Evolutionary conservation across 2,888 invertebrate species (phyloP).

Genomic region (Gerris lacustris): DNA sequence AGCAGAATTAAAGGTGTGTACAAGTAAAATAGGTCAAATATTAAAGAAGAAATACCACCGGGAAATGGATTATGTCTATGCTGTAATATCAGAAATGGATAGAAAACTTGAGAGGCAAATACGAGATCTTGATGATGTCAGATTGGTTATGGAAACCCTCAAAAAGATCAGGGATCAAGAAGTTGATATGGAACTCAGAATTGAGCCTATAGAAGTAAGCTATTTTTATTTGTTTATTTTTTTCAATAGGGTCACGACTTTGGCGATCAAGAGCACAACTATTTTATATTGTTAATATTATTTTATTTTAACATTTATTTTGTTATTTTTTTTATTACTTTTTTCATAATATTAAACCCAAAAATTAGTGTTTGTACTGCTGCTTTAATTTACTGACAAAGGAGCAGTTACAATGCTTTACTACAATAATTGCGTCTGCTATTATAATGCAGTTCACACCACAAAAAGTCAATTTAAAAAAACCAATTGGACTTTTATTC

Average conservation of each 20-base stretch:
- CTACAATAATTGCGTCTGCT: no score
- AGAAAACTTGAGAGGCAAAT: slow-evolving; percentile 77
- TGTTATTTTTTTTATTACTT: not conserved
- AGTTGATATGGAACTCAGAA: slow-evolving; percentile 86
- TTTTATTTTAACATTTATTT: slow-evolving; percentile 1
- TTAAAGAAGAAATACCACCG: slow-evolving; percentile 80
- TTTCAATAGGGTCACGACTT: not conserved
- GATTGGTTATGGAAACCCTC: slow-evolving; percentile 84
- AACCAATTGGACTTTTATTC: no score
- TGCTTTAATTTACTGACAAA: no score
- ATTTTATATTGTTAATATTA: slow-evolving; percentile 9
- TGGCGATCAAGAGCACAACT: no score
- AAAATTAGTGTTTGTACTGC: not conserved
- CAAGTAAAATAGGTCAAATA: slow-evolving; percentile 68
- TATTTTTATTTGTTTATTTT: slow-evolving; percentile 18
- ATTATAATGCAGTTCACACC: no score
- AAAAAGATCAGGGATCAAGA: slow-evolving; percentile 88
- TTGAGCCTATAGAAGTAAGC: slow-evolving; percentile 77
- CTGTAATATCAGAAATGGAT: slow-evolving; percentile 84
- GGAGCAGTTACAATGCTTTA: no score
- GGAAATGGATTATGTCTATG: slow-evolving; percentile 87
- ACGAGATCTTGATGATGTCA: slow-evolving; percentile 83
- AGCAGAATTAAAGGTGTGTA: slow-evolving; percentile 69
- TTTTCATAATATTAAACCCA: slow-evolving; percentile 8
- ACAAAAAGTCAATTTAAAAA: no score